Evolutionary conservation across 2,113 vertebrate species (phyloP).

Genomic region (Pluvialis apricaria): DNA sequence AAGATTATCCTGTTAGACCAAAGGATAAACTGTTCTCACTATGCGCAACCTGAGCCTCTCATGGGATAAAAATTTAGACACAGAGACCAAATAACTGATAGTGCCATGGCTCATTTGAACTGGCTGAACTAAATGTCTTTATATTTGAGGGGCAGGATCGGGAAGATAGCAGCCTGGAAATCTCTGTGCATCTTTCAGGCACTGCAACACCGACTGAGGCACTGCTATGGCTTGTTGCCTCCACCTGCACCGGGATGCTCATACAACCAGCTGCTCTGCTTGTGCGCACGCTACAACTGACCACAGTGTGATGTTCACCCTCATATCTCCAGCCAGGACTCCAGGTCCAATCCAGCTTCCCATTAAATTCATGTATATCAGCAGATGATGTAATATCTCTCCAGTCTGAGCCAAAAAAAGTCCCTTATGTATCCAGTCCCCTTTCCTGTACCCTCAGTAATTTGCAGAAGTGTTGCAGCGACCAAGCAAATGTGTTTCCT

Average conservation of each 20-base stretch:
- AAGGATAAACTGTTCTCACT: constrained; percentile 5
- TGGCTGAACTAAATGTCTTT: not conserved
- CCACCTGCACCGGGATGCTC: not conserved
- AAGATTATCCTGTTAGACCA: not conserved
- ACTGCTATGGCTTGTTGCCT: rapidly evolving
- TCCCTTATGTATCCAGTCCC: not conserved
- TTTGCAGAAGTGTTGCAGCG: not conserved
- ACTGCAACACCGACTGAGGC: rapidly evolving
- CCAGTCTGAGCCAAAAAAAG: not conserved
- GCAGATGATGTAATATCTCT: not conserved
- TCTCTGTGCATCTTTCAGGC: not conserved
- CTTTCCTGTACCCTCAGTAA: not conserved
- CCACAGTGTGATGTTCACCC: no score
- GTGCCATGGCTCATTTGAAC: not conserved
- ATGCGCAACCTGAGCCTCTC: not conserved
- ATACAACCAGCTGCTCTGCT: not conserved
- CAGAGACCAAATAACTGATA: not conserved
- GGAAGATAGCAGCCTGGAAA: not conserved
- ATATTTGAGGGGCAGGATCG: not conserved
- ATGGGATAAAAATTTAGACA: not conserved
- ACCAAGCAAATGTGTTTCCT: not conserved
- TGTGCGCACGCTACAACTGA: not conserved
- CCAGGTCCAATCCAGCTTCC: not conserved
- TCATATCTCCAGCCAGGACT: not conserved
- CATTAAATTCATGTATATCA: rapidly evolving